Conservation (phyloP, 2,113 vertebrate genomes). For the Numida meleagris region DNA sequence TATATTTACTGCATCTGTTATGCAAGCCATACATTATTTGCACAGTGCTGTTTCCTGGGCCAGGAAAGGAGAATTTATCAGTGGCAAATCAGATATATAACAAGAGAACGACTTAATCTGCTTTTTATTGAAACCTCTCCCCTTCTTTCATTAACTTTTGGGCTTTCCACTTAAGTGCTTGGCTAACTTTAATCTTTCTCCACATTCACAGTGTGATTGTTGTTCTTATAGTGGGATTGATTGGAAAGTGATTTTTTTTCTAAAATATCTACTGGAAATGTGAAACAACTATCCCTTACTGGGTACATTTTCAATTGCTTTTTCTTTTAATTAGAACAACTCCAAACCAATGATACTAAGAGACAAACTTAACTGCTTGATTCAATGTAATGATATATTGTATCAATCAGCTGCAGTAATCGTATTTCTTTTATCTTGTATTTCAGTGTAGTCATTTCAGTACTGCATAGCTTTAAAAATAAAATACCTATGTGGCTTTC, state of each 20-base stretch:
- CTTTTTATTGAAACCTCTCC: background rate
- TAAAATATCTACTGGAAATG: background rate
- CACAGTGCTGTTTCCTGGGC: background rate
- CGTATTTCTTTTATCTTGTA: background rate
- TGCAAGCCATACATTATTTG: background rate
- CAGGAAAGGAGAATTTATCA: slow-evolving; percentile 21
- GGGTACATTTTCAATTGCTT: background rate
- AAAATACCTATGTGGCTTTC: background rate
- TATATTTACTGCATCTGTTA: slow-evolving; percentile 1
- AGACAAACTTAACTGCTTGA: background rate
- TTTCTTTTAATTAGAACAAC: slow-evolving; percentile 5
- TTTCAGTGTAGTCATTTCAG: background rate
- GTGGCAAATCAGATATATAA: background rate
- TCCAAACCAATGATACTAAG: background rate
- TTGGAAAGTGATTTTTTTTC: background rate
- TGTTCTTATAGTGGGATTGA: background rate
- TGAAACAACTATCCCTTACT: background rate
- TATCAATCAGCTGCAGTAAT: background rate
- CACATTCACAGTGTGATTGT: background rate
- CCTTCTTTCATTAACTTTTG: background rate
- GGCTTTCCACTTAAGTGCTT: background rate
- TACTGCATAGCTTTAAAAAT: background rate
- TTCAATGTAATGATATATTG: background rate
- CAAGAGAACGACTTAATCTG: background rate
- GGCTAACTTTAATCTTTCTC: background rate